These are phyloP conservation scores for Hecatera dysodea DNA, from an alignment of 2,888 invertebrate genomes.

Conservation along the genomic window DNA sequence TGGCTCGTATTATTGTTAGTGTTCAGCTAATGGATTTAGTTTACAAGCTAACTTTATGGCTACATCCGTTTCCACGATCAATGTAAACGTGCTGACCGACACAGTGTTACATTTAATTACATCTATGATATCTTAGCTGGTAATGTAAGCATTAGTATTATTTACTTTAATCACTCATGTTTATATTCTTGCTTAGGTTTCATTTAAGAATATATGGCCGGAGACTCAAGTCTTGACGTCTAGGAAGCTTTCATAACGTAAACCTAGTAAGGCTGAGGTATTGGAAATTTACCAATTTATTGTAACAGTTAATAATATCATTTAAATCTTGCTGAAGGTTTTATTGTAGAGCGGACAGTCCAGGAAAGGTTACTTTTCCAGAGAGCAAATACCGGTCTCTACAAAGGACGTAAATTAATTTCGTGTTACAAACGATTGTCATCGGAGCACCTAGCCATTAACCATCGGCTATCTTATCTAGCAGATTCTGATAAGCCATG, in stretches of 20 bases:
- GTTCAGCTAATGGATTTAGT: slow-evolving; percentile 44
- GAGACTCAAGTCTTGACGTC: neutral
- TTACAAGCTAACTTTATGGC: slow-evolving; percentile 29
- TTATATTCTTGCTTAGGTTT: slow-evolving; percentile 5
- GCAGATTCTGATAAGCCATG: slow-evolving; percentile 23
- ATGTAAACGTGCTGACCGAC: slow-evolving; percentile 34
- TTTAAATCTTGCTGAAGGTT: neutral
- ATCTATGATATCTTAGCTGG: slow-evolving; percentile 27
- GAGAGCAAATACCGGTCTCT: neutral
- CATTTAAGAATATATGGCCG: neutral
- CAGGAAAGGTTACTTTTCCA: neutral
- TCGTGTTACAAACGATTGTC: slow-evolving; percentile 12
- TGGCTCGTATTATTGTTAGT: slow-evolving; percentile 41
- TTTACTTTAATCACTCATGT: slow-evolving; percentile 17
- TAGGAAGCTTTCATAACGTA: neutral
- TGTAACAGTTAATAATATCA: no score
- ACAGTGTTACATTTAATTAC: slow-evolving; percentile 34
- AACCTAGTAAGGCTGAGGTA: no score
- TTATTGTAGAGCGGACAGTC: neutral
- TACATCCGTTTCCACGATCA: slow-evolving; percentile 49
- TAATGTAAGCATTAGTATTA: slow-evolving; percentile 26
- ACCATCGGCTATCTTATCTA: slow-evolving; percentile 40
- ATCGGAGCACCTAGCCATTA: slow-evolving; percentile 36
- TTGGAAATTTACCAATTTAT: neutral
- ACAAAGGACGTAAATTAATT: slow-evolving; percentile 21